These are phyloP conservation scores for Yponomeuta plumbellus DNA, from an alignment of 2,888 invertebrate species.

Conservation along the genomic window DNA sequence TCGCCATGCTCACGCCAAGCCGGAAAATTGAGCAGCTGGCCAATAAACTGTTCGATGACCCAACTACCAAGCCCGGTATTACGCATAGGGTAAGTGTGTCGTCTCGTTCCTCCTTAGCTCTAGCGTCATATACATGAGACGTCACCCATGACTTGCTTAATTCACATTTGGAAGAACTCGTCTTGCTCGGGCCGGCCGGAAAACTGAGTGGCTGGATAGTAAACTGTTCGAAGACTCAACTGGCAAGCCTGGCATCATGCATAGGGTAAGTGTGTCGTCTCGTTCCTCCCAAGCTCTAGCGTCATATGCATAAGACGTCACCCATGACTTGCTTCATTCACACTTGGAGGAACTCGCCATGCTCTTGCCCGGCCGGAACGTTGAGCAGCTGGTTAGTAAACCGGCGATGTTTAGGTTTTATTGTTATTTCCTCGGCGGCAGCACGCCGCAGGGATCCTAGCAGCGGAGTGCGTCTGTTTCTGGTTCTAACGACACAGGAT, in stretches of 20 bases:
- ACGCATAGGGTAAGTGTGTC: conserved; percentile 52
- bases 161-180: conserved; percentile 48
- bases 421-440: no score
- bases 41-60: conserved; percentile 53
- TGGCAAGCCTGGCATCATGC: conserved; percentile 58
- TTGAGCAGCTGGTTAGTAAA: conserved; percentile 49
- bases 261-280: conserved; percentile 40
- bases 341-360: conserved; percentile 58
- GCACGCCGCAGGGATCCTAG: no score
- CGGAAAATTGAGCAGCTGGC: conserved; percentile 47
- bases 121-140: no score
- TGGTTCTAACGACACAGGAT: no score
- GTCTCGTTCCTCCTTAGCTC: neutral
- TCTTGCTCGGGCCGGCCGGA: conserved; percentile 47
- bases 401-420: no score
- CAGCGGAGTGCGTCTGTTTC: no score
- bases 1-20: conserved; percentile 51
- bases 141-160: no score
- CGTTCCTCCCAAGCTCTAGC: neutral
- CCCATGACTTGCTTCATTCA: no score
- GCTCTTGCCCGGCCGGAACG: conserved; percentile 41
- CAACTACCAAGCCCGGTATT: conserved; percentile 56
- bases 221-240: conserved; percentile 60
- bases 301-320: no score
- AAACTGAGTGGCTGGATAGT: conserved; percentile 45